Percentiles rank a stretch among this genome's conserved stretches.
Conservation (phyloP, 2,888 invertebrate genomes). For the Dioctria rufipes region DNA sequence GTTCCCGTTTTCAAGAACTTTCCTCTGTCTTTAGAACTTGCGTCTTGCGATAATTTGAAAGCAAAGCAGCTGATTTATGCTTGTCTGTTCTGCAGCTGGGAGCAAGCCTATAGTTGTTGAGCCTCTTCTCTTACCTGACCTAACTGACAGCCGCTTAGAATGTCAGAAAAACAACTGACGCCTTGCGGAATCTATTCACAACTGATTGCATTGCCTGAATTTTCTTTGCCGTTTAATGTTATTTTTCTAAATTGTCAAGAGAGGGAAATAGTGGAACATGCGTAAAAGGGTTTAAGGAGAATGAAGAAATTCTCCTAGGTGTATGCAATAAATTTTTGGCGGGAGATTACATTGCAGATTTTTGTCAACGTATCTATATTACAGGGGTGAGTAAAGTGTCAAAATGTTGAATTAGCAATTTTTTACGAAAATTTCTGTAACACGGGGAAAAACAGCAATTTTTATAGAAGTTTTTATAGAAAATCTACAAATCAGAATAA, state of each 20-base stretch:
- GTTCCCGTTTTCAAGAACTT: not conserved
- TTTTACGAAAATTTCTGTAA: too few species aligned
- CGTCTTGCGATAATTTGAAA: too few species aligned
- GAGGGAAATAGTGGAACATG: constrained; percentile 27
- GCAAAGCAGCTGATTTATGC: not conserved
- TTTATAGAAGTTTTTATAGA: too few species aligned
- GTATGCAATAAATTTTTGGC: constrained; percentile 46
- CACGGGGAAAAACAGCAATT: too few species aligned
- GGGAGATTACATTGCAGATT: constrained; percentile 22
- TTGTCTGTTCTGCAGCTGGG: not conserved
- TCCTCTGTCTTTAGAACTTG: not conserved
- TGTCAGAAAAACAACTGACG: constrained; percentile 32
- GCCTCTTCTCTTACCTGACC: too few species aligned
- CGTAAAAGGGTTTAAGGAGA: constrained; percentile 14
- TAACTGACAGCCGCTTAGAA: not conserved
- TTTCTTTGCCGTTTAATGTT: constrained; percentile 7
- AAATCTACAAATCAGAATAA: too few species aligned
- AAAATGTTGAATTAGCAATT: too few species aligned
- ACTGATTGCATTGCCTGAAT: constrained; percentile 3
- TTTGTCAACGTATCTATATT: too few species aligned
- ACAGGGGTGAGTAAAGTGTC: too few species aligned
- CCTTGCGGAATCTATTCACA: constrained; percentile 29
- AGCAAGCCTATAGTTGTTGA: too few species aligned
- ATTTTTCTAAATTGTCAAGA: constrained; percentile 7
- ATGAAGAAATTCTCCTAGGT: constrained; percentile 16